Evolutionary conservation across 2,888 invertebrate species (phyloP).

Genomic region (Cantharis flavilabris): DNA sequence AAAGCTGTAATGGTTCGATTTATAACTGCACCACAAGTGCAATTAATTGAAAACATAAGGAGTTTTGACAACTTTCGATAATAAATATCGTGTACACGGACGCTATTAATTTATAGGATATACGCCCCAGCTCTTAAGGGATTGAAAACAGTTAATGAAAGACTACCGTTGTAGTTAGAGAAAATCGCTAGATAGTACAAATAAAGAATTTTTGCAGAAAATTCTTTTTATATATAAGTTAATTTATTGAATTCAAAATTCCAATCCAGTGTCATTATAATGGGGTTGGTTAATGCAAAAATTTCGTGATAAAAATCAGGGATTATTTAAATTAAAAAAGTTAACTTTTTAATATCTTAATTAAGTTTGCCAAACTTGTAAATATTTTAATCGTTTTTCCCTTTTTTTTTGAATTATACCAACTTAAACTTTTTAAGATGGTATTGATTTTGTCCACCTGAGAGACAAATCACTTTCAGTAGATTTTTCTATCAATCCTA

Average conservation of each 20-base stretch:
- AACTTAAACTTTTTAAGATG: not conserved
- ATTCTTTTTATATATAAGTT: conserved; percentile 2
- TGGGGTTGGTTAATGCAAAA: not conserved
- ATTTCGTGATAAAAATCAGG: not conserved
- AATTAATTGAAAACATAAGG: conserved; percentile 31
- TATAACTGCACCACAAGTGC: conserved; percentile 12
- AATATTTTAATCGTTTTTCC: not conserved
- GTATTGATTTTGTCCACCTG: not conserved
- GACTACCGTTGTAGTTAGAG: conserved; percentile 10
- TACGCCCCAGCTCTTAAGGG: conserved; percentile 23
- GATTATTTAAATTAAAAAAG: not conserved
- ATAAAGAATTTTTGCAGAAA: conserved; percentile 19
- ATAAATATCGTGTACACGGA: conserved; percentile 27
- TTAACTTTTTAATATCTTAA: not conserved
- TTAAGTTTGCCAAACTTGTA: not conserved
- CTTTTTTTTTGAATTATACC: not conserved
- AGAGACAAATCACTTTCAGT: not conserved
- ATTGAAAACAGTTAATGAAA: conserved; percentile 27
- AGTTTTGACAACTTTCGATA: conserved; percentile 30
- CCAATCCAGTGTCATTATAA: not conserved
- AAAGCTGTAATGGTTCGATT: conserved; percentile 11
- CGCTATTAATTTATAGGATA: conserved; percentile 29
- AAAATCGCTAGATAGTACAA: conserved; percentile 14
- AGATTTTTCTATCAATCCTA: not conserved
- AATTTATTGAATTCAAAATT: not conserved